Percentiles rank a stretch among this genome's conserved stretches.
Conservation (phyloP, 2,888 invertebrate genomes). For the Calameuta pallipes region DNA sequence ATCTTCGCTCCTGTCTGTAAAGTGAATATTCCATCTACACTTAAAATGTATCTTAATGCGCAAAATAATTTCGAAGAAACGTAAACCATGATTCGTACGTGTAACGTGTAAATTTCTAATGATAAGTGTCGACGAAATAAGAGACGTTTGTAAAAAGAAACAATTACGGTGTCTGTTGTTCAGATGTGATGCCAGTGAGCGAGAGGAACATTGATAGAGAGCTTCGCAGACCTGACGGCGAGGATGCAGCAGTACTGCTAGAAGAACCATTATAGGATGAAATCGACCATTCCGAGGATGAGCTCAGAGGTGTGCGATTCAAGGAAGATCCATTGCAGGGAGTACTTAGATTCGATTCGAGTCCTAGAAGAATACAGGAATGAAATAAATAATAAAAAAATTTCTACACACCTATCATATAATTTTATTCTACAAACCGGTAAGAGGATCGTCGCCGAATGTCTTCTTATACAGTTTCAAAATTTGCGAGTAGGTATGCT, state of each 20-base stretch:
- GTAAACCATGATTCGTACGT: background rate
- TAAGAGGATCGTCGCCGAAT: constrained; percentile 64
- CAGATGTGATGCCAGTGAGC: constrained; percentile 55
- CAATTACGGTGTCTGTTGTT: constrained; percentile 56
- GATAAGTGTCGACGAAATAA: background rate
- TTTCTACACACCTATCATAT: background rate
- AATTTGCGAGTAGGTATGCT: constrained; percentile 73
- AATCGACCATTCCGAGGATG: constrained; percentile 55
- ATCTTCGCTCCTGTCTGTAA: background rate
- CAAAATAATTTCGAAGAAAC: background rate
- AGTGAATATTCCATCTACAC: background rate
- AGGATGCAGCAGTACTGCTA: constrained; percentile 35
- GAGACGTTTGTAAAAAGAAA: constrained; percentile 31
- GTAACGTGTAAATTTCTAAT: background rate
- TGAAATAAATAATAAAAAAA: background rate
- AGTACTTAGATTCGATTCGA: constrained; percentile 33
- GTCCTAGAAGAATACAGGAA: background rate
- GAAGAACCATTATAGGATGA: constrained; percentile 49
- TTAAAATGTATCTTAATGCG: background rate
- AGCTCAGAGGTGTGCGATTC: constrained; percentile 42
- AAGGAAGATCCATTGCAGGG: constrained; percentile 38
- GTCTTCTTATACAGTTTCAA: constrained; percentile 68
- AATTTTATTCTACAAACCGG: constrained; percentile 32
- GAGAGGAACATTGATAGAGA: constrained; percentile 63
- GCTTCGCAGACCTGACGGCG: constrained; percentile 59